Evolutionary conservation across 2,113 vertebrate species (phyloP).

Genomic region (Prionailurus bengalensis): DNA sequence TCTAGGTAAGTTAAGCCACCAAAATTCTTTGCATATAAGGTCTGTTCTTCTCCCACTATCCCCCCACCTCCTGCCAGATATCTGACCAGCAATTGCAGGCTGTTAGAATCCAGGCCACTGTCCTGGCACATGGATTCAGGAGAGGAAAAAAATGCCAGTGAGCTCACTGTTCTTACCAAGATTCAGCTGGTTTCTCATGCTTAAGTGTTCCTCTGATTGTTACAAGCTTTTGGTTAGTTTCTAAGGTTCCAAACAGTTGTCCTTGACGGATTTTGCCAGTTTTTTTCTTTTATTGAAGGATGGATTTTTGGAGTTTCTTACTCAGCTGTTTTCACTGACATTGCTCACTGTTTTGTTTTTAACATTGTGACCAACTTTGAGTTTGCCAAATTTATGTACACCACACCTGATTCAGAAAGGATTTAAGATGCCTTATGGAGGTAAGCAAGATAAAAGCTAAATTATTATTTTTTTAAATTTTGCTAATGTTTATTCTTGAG

Average conservation of each 20-base stretch:
- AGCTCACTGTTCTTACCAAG: not conserved
- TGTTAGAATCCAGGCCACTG: not conserved
- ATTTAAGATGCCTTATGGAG: too few species aligned
- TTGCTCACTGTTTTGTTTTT: not conserved
- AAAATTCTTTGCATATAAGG: not conserved
- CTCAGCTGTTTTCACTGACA: not conserved
- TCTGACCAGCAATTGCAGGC: accelerated
- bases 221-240: not conserved
- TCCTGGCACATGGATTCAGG: not conserved
- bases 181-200: too few species aligned
- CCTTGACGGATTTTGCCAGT: not conserved
- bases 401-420: not conserved
- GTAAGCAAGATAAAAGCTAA: not conserved
- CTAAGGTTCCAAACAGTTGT: not conserved
- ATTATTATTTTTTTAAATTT: not conserved
- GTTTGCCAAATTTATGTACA: not conserved
- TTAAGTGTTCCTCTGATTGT: not conserved
- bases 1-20: too few species aligned
- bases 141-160: not conserved
- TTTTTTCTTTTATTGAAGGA: not conserved
- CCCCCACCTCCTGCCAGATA: not conserved
- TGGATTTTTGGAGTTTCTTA: not conserved
- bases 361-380: not conserved
- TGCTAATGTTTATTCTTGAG: too few species aligned
- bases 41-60: not conserved